A percentile compares a stretch with the other conserved stretches of the same genome.
These are phyloP conservation scores for Apis florea DNA, from an alignment of 1,140 invertebrate genomes.

Conservation along the genomic window DNA sequence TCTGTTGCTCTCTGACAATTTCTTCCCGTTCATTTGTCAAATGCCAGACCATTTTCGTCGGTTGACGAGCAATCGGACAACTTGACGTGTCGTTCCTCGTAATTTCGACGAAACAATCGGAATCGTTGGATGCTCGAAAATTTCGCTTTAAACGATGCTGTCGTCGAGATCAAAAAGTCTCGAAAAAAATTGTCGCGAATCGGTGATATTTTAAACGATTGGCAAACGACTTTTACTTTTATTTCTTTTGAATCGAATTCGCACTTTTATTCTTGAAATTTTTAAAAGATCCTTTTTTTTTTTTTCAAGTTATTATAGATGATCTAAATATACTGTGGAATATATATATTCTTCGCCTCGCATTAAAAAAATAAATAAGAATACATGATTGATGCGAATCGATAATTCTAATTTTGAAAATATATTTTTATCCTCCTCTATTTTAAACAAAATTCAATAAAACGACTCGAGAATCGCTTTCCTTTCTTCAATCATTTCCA, in stretches of 20 bases:
- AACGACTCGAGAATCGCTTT: too few species aligned
- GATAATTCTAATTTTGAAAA: too few species aligned
- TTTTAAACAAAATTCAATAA: too few species aligned
- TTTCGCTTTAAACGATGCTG: background rate
- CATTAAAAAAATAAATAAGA: too few species aligned
- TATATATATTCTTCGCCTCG: too few species aligned
- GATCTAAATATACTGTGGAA: too few species aligned
- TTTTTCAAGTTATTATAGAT: too few species aligned
- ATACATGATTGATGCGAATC: too few species aligned
- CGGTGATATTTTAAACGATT: background rate
- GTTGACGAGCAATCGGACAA: conserved; percentile 5
- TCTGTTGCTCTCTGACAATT: background rate
- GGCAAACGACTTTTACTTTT: background rate
- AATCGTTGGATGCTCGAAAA: background rate
- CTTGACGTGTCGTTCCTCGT: background rate
- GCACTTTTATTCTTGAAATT: too few species aligned
- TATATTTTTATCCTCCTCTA: too few species aligned
- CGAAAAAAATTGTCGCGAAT: background rate
- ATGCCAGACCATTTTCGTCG: conserved; percentile 3
- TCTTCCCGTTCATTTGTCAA: conserved; percentile 17
- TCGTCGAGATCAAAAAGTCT: background rate
- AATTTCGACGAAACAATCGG: conserved; percentile 16
- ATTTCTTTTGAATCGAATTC: background rate
- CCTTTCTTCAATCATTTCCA: too few species aligned
- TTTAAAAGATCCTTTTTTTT: too few species aligned